Conservation (phyloP, 2,113 vertebrate species). For the Channa argus region DNA sequence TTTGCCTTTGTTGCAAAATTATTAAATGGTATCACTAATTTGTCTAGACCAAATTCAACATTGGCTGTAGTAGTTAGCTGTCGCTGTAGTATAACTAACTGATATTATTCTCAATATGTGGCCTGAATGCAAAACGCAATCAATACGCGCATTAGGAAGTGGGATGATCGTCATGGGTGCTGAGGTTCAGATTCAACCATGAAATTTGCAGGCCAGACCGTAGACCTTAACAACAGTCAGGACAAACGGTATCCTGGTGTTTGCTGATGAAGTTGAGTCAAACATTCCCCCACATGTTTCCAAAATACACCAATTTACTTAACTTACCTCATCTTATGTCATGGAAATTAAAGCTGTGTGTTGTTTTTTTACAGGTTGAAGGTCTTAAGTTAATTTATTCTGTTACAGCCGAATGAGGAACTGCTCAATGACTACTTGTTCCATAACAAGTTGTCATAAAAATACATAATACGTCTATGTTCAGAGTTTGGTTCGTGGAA, state of each 20-base stretch:
- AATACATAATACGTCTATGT: slow-evolving; percentile 22
- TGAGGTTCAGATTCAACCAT: slow-evolving; percentile 80
- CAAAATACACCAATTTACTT: not conserved
- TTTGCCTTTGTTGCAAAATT: not conserved
- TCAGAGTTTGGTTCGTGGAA: slow-evolving; percentile 18
- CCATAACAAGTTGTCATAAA: slow-evolving; percentile 33
- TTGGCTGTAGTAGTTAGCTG: not conserved
- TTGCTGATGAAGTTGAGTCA: slow-evolving; percentile 31
- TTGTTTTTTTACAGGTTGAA: slow-evolving; percentile 24
- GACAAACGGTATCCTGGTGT: slow-evolving; percentile 47
- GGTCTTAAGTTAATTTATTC: slow-evolving; percentile 38
- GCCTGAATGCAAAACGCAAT: not conserved
- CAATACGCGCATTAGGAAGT: not conserved
- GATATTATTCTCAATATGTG: not conserved
- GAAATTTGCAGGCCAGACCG: slow-evolving; percentile 74
- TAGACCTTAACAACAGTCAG: slow-evolving; percentile 60
- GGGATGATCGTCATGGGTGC: slow-evolving; percentile 46
- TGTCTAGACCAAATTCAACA: not conserved
- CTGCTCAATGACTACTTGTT: slow-evolving; percentile 29
- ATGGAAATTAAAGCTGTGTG: not conserved
- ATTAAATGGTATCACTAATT: slow-evolving; percentile 15
- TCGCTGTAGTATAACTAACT: not conserved
- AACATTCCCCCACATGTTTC: slow-evolving; percentile 15
- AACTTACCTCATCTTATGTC: not conserved
- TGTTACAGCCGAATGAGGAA: slow-evolving; percentile 20